Evolutionary conservation across 2,888 invertebrate genomes (phyloP).

Genomic region (Agriopis aurantiaria): DNA sequence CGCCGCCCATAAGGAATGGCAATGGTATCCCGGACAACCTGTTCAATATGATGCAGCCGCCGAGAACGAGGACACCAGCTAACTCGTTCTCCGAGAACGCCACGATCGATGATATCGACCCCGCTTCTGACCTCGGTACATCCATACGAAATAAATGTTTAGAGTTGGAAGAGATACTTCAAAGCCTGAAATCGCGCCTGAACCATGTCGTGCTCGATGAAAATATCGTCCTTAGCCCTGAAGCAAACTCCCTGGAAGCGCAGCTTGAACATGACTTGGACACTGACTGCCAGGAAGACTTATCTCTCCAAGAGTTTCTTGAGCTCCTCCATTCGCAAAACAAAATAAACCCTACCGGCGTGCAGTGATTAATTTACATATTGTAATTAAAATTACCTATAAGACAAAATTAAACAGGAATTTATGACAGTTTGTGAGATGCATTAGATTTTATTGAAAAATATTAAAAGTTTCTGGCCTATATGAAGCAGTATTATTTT

Average conservation of each 20-base stretch:
- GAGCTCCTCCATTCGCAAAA: conserved; percentile 82
- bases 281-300: conserved; percentile 83
- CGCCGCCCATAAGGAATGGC: conserved; percentile 69
- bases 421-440: conserved; percentile 73
- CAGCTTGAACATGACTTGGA: conserved; percentile 83
- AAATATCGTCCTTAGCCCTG: conserved; percentile 82
- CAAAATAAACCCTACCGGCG: conserved; percentile 72
- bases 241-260: conserved; percentile 80
- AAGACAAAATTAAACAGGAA: conserved; percentile 70
- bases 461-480: conserved; percentile 64
- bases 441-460: conserved; percentile 71
- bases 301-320: conserved; percentile 82
- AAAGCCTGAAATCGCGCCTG: conserved; percentile 80
- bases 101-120: conserved; percentile 81
- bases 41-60: conserved; percentile 78
- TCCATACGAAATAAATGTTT: conserved; percentile 83
- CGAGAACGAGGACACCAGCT: conserved; percentile 78
- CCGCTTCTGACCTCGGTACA: conserved; percentile 79
- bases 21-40: conserved; percentile 74
- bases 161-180: conserved; percentile 82
- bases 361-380: conserved; percentile 66
- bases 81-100: conserved; percentile 80
- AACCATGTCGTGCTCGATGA: conserved; percentile 83
- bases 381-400: conserved; percentile 48
- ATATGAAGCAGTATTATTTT: conserved; percentile 49